These are phyloP conservation scores for Campoplex capitator DNA, from an alignment of 2,888 invertebrate genomes.

Conservation along the genomic window DNA sequence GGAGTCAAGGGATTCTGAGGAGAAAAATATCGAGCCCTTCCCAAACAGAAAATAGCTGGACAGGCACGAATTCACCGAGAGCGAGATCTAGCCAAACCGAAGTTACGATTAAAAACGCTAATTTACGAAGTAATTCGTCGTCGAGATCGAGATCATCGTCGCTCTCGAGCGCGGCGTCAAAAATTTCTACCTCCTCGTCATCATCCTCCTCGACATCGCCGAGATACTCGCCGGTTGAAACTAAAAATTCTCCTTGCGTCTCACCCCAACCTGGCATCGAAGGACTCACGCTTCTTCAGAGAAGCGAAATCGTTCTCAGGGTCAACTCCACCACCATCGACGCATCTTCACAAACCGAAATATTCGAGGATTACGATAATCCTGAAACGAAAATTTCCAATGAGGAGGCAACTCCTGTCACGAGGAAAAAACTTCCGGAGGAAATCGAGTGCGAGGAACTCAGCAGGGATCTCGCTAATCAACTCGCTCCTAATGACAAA, in stretches of 20 bases:
- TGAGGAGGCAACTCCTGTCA: constrained; percentile 82
- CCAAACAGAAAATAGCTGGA: constrained; percentile 80
- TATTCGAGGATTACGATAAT: constrained; percentile 78
- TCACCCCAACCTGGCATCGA: constrained; percentile 84
- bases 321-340: constrained; percentile 88
- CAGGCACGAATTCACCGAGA: constrained; percentile 69
- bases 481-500: constrained; percentile 88
- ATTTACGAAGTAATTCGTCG: constrained; percentile 60
- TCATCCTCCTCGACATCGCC: constrained; percentile 77
- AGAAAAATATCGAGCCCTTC: constrained; percentile 82
- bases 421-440: constrained; percentile 89
- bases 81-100: constrained; percentile 71
- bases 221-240: constrained; percentile 76
- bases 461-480: constrained; percentile 88
- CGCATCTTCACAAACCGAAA: constrained; percentile 87
- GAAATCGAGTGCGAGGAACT: constrained; percentile 92
- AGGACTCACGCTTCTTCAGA: constrained; percentile 87
- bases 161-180: constrained; percentile 71
- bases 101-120: constrained; percentile 51
- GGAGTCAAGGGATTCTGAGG: constrained; percentile 11
- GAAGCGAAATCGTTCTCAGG: constrained; percentile 88
- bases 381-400: constrained; percentile 72
- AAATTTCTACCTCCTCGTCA: constrained; percentile 63
- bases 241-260: constrained; percentile 78
- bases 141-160: constrained; percentile 73